These are phyloP conservation scores for Brachylomia viminalis DNA, from an alignment of 2,888 invertebrate genomes.

Conservation along the genomic window DNA sequence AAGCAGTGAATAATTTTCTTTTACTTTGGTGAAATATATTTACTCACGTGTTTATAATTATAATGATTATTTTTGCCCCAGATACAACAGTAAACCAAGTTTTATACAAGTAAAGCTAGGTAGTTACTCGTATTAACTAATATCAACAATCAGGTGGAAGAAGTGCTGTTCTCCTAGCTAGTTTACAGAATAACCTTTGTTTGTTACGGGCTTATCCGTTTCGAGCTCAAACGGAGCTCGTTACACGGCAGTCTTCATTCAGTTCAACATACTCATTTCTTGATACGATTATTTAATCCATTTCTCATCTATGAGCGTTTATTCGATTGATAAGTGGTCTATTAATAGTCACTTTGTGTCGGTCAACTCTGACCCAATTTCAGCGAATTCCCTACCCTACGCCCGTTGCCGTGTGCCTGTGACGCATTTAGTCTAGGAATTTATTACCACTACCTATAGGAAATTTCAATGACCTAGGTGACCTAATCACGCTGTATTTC, in stretches of 20 bases:
- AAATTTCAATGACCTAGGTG: neutral
- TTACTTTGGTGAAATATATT: neutral
- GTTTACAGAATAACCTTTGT: neutral
- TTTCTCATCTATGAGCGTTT: constrained; percentile 34
- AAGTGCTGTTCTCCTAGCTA: neutral
- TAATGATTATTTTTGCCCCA: too few species aligned
- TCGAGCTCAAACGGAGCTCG: neutral
- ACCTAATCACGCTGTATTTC: neutral
- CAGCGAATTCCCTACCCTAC: constrained; percentile 63
- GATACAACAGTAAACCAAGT: too few species aligned
- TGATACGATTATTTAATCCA: constrained; percentile 11
- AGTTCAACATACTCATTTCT: constrained; percentile 4
- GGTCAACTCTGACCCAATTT: constrained; percentile 76
- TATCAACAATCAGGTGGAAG: too few species aligned
- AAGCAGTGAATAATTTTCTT: constrained; percentile 10
- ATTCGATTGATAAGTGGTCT: constrained; percentile 66
- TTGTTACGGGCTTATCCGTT: neutral
- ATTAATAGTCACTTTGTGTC: constrained; percentile 60
- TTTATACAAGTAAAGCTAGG: too few species aligned
- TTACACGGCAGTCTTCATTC: neutral
- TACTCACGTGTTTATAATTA: neutral
- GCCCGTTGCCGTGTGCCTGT: constrained; percentile 63
- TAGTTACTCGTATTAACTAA: too few species aligned
- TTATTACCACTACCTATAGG: constrained; percentile 28
- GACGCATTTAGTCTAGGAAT: constrained; percentile 64